Evolutionary conservation across 1,140 invertebrate genomes (phyloP), one percentile per base, ranked within the genome.

Genomic region (Cyphomyrmex costatus): DNA sequence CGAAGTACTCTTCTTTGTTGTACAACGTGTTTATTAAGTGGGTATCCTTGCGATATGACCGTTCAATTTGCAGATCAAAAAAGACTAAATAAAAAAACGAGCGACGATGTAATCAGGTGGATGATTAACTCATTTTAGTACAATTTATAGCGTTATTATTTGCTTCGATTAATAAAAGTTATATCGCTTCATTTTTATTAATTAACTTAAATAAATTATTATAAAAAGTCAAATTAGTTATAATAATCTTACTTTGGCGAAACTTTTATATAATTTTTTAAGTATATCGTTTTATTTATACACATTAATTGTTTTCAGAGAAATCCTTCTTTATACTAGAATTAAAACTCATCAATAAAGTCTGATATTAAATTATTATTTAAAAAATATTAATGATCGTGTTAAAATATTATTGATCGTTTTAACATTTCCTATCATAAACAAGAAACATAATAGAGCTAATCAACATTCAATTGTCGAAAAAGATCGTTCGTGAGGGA

Each of bases 21-120:
- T 65, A 93, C 91, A 92, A 92, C 92, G 88, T 89, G 77, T 89
- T 88, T 89, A 92, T 93, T 92, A 92, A 92, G 85, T 85, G 65
- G 36, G 86, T 74, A 70, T 87, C 63, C 79, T 74, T 73, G 83
- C 83, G 76, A 88, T 87, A 90, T 71, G 78, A 68, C 87, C 70
- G 73, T 58, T 71, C 51, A 65, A 46, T 87, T 68, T 19, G 49
- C 21, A 21, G 21, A 42, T 66, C 30, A 24, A 49, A 77, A 27
- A 70, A 60, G 27, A 16, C 8, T 21, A 58, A 71, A 73, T 71
- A 19, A 82, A 82, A 56, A 73, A 70, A 16, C 53, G n/a, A 51
- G 27, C 53, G 1, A n/a, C 36, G 73, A 77, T 70, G 36, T 2
- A 21, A 79, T 79, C 6, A 24, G 30, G 0, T 14, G 4, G 19